Evolutionary conservation across 2,888 invertebrate species (phyloP), one percentile per base, ranked within the genome.

Genomic region (Nasonovia ribisnigri): DNA sequence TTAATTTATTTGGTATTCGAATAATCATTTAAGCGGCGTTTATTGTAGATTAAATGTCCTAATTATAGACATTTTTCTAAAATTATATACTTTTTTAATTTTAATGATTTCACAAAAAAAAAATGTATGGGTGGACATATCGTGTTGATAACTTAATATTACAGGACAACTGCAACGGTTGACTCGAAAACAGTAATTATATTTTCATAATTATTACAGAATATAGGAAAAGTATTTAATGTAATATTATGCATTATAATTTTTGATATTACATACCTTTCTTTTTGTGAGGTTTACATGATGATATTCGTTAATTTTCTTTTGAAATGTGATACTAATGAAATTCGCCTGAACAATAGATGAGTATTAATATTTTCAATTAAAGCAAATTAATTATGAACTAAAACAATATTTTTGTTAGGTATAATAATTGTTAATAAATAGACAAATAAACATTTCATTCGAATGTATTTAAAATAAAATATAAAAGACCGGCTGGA

Each of bases 251-350:
- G 1, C 20, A 43, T 42, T 88, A 42, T 54, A 43, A 20, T 42
- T 57, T n/a, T 26, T 54, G 29, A 16, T 84, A 91, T 46, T 24
- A 60, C 67, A 51, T 92, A 92, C 92, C 88, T 88, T 88, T 92
- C 54, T 92, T n/a, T 92, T 92, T 24, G 51, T 77, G n/a, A 77
- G 26, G 51, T 67, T 51, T 77, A 88, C 43, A 24, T 92, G 48
- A 67, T 90, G 13, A 86, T 42, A 84, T 87, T 93, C 93, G 16
- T 54, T 93, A n/a, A 90, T 86, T 87, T 93, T 93, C 90, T 93
- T 90, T 67, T 93, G 93, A 84, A 90, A 86, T 36, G 86, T 93
- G 24, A 93, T 86, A 16, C 46, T 86, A 29, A 93, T 90, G 16
- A 1, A 43, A 67, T 86, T 84, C 11, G 93, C 93, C 93, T 93